Evolutionary conservation across 1,140 invertebrate species (phyloP), one percentile per base, ranked within the genome.

Genomic region (Diorhabda sublineata): DNA sequence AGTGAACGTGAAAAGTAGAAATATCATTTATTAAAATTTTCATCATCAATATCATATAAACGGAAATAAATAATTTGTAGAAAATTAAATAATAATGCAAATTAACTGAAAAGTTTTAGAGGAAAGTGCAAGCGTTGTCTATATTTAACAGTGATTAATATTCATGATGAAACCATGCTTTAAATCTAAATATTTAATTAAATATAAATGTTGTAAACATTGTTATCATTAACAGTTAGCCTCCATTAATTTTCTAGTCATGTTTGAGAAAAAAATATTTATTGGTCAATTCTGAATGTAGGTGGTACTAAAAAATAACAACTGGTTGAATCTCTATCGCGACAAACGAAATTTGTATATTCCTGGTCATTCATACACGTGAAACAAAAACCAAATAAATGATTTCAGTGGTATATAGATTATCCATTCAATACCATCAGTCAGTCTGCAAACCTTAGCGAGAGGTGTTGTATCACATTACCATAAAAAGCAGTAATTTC

Each of bases 141-240:
- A 26, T 26, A 26, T 26, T 26, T 26, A 26, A 26, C 26, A 26
- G 26, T 63, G 43, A 45, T 63, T 45, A 44, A 43, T 63, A 63
- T 63, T 63, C 42, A 26, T 26, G 26, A 26, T 26, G 26, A 26
- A 26, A 26, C 26, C 26, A 26, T 26, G 26, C 26, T 26, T 26
- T 8, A 63, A 63, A 63, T 63, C 42, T 63, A 63, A 63, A 63
- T 63, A 63, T 45, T 45, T 63, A 63, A 63, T 63, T 63, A 63
- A 9, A 63, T 44, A n/a, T 42, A 3, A 43, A 63, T 4, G 44
- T 63, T n/a, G 61, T 63, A 63, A 63, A 63, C 61, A 63, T 8
- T 45, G 45, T 43, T 63, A 63, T 63, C 61, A 44, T 11, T n/a
- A 9, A 8, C 58, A 60, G 26, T 42, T 11, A 60, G 26, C 26